Evolutionary conservation across 1,140 invertebrate genomes (phyloP).

Genomic region (Platyura marginata): DNA sequence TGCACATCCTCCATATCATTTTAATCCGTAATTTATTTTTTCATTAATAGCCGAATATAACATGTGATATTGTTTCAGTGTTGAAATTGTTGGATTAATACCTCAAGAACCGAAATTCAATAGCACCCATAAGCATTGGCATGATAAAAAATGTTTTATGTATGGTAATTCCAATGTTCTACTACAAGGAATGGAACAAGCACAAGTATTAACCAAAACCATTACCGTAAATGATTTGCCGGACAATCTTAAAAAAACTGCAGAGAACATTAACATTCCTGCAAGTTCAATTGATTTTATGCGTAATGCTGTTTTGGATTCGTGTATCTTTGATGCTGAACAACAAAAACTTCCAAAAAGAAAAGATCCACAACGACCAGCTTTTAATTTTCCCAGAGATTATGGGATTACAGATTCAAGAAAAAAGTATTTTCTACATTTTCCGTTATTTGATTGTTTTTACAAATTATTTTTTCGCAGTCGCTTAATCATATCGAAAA

Average conservation of each 20-base stretch:
- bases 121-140: slow-evolving; percentile 40
- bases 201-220: slow-evolving; percentile 54
- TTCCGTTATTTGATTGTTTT: slow-evolving; percentile 3
- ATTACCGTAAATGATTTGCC: slow-evolving; percentile 43
- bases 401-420: slow-evolving; percentile 51
- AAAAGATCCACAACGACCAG: slow-evolving; percentile 45
- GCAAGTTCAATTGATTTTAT: slow-evolving; percentile 32
- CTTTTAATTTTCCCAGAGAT: slow-evolving; percentile 45
- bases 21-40: not conserved
- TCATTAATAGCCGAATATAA: not conserved
- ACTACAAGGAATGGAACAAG: slow-evolving; percentile 50
- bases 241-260: slow-evolving; percentile 28
- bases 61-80: slow-evolving; percentile 15
- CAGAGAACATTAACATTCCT: slow-evolving; percentile 27
- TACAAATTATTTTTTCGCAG: slow-evolving; percentile 29
- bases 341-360: slow-evolving; percentile 55
- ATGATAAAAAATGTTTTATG: slow-evolving; percentile 34
- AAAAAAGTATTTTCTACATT: slow-evolving; percentile 39
- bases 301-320: slow-evolving; percentile 40
- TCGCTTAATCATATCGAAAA: slow-evolving; percentile 42
- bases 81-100: slow-evolving; percentile 27
- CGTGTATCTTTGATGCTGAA: slow-evolving; percentile 58
- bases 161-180: slow-evolving; percentile 42
- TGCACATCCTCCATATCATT: slow-evolving; percentile 6
- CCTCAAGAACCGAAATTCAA: slow-evolving; percentile 22